Evolutionary conservation across 2,797 vertebrate species (phyloP).

Genomic region (Lutjanus campechanus): DNA sequence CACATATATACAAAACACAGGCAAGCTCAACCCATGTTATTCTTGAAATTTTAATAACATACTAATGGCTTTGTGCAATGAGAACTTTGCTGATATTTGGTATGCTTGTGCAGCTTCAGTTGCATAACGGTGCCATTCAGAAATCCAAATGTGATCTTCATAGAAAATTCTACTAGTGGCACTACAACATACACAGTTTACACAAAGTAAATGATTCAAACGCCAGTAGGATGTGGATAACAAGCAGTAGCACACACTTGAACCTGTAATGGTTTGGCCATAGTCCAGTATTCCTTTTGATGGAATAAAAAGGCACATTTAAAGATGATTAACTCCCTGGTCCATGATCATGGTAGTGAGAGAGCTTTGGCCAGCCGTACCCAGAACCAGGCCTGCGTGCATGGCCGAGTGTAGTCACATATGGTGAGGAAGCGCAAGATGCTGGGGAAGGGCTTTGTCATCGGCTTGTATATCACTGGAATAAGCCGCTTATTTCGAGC

Average conservation of each 20-base stretch:
- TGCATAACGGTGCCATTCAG: not conserved
- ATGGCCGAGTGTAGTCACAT: constrained; percentile 95
- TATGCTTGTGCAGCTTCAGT: not conserved
- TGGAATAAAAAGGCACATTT: constrained; percentile 26
- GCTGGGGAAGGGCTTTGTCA: constrained; percentile 94
- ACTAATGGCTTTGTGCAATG: constrained; percentile 10
- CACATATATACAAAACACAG: constrained; percentile 9
- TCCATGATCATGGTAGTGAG: constrained; percentile 54
- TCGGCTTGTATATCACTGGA: constrained; percentile 93
- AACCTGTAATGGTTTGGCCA: constrained; percentile 11
- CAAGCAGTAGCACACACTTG: constrained; percentile 10
- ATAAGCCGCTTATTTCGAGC: constrained; percentile 93
- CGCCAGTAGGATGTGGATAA: constrained; percentile 1
- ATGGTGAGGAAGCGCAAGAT: constrained; percentile 95
- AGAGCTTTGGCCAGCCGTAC: constrained; percentile 89
- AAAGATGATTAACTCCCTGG: not conserved
- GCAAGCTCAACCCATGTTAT: not conserved
- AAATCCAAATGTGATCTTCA: constrained; percentile 1
- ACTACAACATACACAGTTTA: not conserved
- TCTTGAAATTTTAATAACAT: constrained; percentile 11
- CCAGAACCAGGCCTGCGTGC: constrained; percentile 97
- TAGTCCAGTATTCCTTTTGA: constrained; percentile 11
- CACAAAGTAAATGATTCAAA: constrained; percentile 8
- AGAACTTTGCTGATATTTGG: constrained; percentile 32
- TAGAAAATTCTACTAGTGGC: constrained; percentile 24